These are phyloP conservation scores for Spodoptera exigua DNA, from an alignment of 2,888 invertebrate species.

Conservation along the genomic window DNA sequence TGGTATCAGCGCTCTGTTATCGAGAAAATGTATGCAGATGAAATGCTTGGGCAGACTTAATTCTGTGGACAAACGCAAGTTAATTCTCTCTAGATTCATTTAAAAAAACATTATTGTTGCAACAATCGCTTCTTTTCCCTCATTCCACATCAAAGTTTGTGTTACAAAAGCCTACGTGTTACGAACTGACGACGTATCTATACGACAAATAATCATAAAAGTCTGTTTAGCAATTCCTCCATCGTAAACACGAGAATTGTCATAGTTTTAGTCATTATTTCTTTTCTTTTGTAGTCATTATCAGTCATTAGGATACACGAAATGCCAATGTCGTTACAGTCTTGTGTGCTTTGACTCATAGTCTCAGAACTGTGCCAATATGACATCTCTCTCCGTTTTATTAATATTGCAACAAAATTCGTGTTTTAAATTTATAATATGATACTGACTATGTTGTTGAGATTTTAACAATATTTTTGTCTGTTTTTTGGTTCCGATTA, in stretches of 20 bases:
- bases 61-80: no score
- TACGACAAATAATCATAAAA: slow-evolving; percentile 45
- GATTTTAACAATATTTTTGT: slow-evolving; percentile 19
- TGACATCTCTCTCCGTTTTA: slow-evolving; percentile 15
- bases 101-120: no score
- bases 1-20: slow-evolving; percentile 38
- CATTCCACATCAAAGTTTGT: slow-evolving; percentile 11
- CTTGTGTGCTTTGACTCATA: slow-evolving; percentile 56
- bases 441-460: slow-evolving; percentile 35
- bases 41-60: slow-evolving; percentile 2
- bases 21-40: slow-evolving; percentile 28
- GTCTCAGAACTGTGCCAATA: slow-evolving; percentile 51
- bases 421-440: slow-evolving; percentile 33
- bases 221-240: slow-evolving; percentile 46
- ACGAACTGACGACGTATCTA: slow-evolving; percentile 42
- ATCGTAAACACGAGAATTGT: slow-evolving; percentile 50
- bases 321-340: slow-evolving; percentile 50
- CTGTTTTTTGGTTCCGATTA: slow-evolving; percentile 12
- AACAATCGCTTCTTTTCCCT: background rate
- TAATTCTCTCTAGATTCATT: no score
- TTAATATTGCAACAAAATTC: slow-evolving; percentile 32
- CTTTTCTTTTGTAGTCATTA: slow-evolving; percentile 59
- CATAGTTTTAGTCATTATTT: slow-evolving; percentile 55
- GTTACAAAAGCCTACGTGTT: slow-evolving; percentile 17
- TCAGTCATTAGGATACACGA: slow-evolving; percentile 54